Conservation (phyloP, 2,797 vertebrate species). For the Brachymystax lenok region DNA sequence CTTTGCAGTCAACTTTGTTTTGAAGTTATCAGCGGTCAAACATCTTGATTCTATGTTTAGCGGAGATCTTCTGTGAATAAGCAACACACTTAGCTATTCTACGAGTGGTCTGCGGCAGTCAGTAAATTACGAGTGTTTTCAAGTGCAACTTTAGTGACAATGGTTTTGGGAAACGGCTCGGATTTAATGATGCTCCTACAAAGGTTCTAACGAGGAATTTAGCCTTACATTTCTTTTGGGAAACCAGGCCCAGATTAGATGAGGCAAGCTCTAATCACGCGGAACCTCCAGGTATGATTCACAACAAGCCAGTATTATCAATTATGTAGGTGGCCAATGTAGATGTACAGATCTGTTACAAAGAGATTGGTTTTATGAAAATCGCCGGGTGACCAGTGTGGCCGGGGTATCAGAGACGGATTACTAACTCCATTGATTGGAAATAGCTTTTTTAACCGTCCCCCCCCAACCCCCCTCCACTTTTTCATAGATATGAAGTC, state of each 20-base stretch:
- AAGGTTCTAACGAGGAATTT: too few species aligned
- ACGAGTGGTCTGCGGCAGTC: too few species aligned
- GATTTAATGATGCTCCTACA: too few species aligned
- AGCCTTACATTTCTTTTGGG: too few species aligned
- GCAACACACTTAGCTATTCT: too few species aligned
- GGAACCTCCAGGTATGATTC: conserved; percentile 50
- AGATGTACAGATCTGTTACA: conserved; percentile 42
- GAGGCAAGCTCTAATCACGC: conserved; percentile 56
- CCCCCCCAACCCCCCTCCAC: not conserved
- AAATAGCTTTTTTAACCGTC: conserved; percentile 41
- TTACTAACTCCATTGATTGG: conserved; percentile 22
- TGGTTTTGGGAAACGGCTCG: too few species aligned
- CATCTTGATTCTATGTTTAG: too few species aligned
- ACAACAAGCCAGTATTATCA: conserved; percentile 72
- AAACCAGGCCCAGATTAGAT: conserved; percentile 29
- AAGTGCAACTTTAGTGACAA: too few species aligned
- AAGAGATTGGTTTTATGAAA: conserved; percentile 47
- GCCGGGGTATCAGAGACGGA: conserved; percentile 7
- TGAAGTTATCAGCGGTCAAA: too few species aligned
- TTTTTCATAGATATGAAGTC: conserved; percentile 23
- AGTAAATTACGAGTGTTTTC: too few species aligned
- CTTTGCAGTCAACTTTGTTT: too few species aligned
- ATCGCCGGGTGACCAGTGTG: conserved; percentile 16
- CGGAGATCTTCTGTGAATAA: too few species aligned
- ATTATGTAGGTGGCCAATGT: conserved; percentile 72